Evolutionary conservation across 1,140 invertebrate genomes (phyloP).

Genomic region (Aphelinus certus): DNA sequence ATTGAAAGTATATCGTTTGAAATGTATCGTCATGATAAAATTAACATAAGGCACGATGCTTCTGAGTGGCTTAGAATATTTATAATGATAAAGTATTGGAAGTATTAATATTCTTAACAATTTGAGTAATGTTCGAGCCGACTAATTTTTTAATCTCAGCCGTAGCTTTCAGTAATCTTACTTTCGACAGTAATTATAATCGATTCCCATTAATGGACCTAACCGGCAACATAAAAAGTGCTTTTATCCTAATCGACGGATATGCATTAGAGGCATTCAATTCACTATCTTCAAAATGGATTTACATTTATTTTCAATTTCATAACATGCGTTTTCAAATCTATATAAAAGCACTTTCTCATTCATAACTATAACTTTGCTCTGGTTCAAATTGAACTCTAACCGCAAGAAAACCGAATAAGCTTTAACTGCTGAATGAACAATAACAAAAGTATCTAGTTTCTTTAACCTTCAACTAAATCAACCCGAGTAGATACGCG

Average conservation of each 20-base stretch:
- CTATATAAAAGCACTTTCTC: conserved; percentile 29
- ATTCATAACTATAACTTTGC: conserved; percentile 32
- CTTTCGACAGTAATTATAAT: conserved; percentile 43
- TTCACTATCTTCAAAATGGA: not conserved
- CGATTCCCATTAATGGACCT: conserved; percentile 40
- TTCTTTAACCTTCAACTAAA: conserved; percentile 37
- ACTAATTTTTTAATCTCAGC: conserved; percentile 46
- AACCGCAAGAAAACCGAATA: conserved; percentile 41
- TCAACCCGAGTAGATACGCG: conserved; percentile 4
- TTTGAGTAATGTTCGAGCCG: conserved; percentile 27
- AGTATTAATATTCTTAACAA: no score
- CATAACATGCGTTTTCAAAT: no score
- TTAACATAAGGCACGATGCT: conserved; percentile 35
- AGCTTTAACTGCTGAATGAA: conserved; percentile 32
- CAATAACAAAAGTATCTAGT: conserved; percentile 44
- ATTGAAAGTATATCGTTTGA: conserved; percentile 3
- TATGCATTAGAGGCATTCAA: not conserved
- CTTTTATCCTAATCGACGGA: conserved; percentile 42
- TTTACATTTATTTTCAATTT: conserved; percentile 13
- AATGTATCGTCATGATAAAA: conserved; percentile 19
- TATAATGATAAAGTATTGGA: no score
- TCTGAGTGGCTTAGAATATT: no score
- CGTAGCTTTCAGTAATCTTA: conserved; percentile 48
- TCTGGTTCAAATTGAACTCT: conserved; percentile 53
- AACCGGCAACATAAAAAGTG: conserved; percentile 50